A percentile compares a stretch with the other conserved stretches of the same genome.
phyloP scores from a whole-genome alignment of 2,113 vertebrate species.

The Takifugu flavidus region DNA sequence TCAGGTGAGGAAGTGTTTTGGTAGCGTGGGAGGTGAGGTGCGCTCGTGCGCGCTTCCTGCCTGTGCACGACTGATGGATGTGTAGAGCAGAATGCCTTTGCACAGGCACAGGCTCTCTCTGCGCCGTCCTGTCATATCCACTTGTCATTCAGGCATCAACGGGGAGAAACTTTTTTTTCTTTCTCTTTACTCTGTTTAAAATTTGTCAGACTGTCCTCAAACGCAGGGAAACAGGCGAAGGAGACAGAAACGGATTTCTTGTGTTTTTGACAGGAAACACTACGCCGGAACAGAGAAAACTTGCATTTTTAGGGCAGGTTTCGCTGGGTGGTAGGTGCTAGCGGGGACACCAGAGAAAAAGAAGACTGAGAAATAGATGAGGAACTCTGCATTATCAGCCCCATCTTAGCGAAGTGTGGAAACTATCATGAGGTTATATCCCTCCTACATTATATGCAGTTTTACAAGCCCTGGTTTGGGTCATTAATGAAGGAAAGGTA shows the following conservation, averaged over 20 bases:
- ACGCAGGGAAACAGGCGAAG: conserved; percentile 27
- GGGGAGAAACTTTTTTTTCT: conserved; percentile 53
- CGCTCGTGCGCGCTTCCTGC: conserved; percentile 42
- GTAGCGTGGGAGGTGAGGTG: conserved; percentile 59
- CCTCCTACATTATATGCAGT: too few relatives aligned
- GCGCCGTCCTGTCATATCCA: conserved; percentile 48
- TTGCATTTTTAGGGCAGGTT: too few relatives aligned
- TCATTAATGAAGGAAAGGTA: too few relatives aligned
- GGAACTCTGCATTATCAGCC: too few relatives aligned
- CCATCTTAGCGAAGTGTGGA: too few relatives aligned
- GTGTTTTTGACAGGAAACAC: conserved; percentile 42
- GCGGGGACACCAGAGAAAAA: too few relatives aligned
- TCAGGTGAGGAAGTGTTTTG: conserved; percentile 61
- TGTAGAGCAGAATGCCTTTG: conserved; percentile 46
- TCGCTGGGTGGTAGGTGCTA: too few relatives aligned
- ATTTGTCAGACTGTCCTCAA: conserved; percentile 46
- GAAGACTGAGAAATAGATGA: too few relatives aligned
- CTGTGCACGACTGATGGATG: conserved; percentile 39
- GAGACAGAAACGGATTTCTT: conserved; percentile 13
- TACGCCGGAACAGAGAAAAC: conserved; percentile 16
- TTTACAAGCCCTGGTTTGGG: too few relatives aligned
- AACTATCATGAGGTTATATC: too few relatives aligned
- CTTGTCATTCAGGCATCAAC: conserved; percentile 64
- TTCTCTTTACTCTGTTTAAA: conserved; percentile 40
- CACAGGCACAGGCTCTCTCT: conserved; percentile 30